Percentiles rank a stretch among this genome's conserved stretches.
These are phyloP conservation scores for Drosophila merina DNA, from an alignment of 2,888 invertebrate species.

Conservation along the genomic window DNA sequence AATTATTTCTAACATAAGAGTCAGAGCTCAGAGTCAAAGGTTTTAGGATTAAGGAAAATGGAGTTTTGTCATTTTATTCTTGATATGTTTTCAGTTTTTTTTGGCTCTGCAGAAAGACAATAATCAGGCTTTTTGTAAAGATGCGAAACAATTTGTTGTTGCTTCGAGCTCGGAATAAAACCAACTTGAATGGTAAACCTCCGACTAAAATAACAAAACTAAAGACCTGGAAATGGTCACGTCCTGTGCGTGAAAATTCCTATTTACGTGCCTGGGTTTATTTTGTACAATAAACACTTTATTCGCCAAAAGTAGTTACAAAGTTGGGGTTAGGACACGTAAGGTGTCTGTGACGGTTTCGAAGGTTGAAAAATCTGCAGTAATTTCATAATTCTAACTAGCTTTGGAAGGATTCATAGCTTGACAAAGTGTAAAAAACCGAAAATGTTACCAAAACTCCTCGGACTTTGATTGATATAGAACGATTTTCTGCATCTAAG, in stretches of 20 bases:
- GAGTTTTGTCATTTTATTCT: neutral
- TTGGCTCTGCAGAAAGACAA: conserved; percentile 17
- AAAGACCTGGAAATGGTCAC: conserved; percentile 63
- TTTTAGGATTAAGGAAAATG: no score
- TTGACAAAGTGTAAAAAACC: no score
- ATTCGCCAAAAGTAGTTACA: conserved; percentile 29
- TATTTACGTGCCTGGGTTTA: conserved; percentile 4
- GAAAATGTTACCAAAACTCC: no score
- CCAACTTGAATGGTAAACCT: conserved; percentile 27
- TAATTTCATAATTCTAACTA: neutral
- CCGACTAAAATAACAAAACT: conserved; percentile 27
- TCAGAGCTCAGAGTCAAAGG: no score
- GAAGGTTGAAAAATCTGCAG: conserved; percentile 1
- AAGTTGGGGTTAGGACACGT: conserved; percentile 13
- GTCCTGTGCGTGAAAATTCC: conserved; percentile 48
- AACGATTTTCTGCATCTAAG: no score
- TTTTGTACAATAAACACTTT: conserved; percentile 32
- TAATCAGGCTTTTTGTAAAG: conserved; percentile 30
- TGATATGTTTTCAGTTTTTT: neutral
- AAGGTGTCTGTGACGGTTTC: neutral
- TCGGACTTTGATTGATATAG: no score
- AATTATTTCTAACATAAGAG: no score
- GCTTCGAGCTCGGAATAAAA: conserved; percentile 27
- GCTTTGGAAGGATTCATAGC: no score
- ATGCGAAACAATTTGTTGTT: conserved; percentile 31